Evolutionary conservation across 1,140 invertebrate species (phyloP).

Genomic region (Drosophila leontia): DNA sequence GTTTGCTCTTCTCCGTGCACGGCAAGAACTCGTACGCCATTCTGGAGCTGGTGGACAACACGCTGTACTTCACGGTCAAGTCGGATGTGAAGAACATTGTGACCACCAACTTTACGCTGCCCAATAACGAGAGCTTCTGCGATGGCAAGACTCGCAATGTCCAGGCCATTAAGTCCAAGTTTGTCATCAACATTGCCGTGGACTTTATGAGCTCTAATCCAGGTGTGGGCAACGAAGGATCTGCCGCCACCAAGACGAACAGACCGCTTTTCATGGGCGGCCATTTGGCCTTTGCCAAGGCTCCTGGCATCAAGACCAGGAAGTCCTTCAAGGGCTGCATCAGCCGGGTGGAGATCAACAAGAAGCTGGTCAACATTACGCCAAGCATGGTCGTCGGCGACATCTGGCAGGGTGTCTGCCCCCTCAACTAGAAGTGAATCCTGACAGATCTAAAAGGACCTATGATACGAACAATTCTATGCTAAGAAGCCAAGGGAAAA

Average conservation of each 20-base stretch:
- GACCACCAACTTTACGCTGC: conserved; percentile 89
- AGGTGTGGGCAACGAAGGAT: conserved; percentile 87
- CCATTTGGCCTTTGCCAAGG: conserved; percentile 87
- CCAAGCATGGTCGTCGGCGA: conserved; percentile 88
- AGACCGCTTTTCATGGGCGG: conserved; percentile 96
- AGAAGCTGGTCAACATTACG: conserved; percentile 87
- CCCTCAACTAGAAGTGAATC: conserved; percentile 87
- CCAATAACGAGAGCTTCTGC: conserved; percentile 91
- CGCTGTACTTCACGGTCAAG: conserved; percentile 92
- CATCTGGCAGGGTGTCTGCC: conserved; percentile 90
- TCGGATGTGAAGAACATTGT: conserved; percentile 93
- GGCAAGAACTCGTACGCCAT: conserved; percentile 93
- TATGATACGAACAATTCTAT: conserved; percentile 14
- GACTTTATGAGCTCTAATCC: conserved; percentile 74
- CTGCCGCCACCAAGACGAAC: conserved; percentile 91
- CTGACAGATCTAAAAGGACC: conserved; percentile 15
- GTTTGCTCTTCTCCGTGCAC: conserved; percentile 93
- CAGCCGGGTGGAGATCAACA: conserved; percentile 89
- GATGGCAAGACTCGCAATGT: conserved; percentile 96
- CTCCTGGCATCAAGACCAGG: conserved; percentile 87
- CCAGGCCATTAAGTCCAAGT: conserved; percentile 78
- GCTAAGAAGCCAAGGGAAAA: conserved; percentile 8
- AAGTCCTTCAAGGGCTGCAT: conserved; percentile 94
- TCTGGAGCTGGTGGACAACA: conserved; percentile 94
- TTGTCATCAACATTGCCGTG: conserved; percentile 74